A percentile compares a stretch with the other conserved stretches of the same genome.
Conservation (phyloP, 2,113 vertebrate genomes). For the Pontoporia blainvillei region DNA sequence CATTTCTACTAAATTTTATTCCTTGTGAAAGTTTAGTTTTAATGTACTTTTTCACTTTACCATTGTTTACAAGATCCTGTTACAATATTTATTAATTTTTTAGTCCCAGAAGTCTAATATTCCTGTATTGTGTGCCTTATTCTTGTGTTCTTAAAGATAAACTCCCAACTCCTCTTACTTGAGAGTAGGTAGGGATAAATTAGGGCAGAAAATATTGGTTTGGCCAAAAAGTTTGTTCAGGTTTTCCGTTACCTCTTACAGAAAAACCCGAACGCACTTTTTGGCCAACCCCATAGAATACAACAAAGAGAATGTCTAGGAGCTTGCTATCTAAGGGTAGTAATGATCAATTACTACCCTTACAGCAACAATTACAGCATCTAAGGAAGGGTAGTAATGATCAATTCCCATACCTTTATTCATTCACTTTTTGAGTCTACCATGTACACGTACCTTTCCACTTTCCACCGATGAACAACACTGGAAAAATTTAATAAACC, state of each 20-base stretch:
- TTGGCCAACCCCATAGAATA: background rate
- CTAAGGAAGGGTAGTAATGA: background rate
- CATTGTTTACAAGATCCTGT: background rate
- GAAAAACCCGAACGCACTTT: too few species aligned
- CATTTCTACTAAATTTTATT: conserved; percentile 26
- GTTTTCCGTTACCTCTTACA: too few species aligned
- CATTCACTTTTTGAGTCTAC: background rate
- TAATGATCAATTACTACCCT: background rate
- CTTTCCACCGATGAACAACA: background rate
- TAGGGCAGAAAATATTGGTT: background rate
- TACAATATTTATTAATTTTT: conserved; percentile 8
- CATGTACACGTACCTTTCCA: background rate
- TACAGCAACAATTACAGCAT: background rate
- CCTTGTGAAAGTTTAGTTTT: conserved; percentile 21
- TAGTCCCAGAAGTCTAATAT: conserved; percentile 30
- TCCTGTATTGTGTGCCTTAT: background rate
- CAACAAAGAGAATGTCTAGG: background rate
- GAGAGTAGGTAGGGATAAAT: background rate
- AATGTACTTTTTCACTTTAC: background rate
- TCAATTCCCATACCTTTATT: background rate
- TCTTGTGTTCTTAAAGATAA: conserved; percentile 32
- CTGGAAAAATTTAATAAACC: conserved; percentile 24
- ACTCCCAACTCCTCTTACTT: background rate
- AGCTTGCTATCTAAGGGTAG: background rate
- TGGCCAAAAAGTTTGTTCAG: too few species aligned